Conservation (phyloP, 2,797 vertebrate genomes). For the Rachycentron canadum region DNA sequence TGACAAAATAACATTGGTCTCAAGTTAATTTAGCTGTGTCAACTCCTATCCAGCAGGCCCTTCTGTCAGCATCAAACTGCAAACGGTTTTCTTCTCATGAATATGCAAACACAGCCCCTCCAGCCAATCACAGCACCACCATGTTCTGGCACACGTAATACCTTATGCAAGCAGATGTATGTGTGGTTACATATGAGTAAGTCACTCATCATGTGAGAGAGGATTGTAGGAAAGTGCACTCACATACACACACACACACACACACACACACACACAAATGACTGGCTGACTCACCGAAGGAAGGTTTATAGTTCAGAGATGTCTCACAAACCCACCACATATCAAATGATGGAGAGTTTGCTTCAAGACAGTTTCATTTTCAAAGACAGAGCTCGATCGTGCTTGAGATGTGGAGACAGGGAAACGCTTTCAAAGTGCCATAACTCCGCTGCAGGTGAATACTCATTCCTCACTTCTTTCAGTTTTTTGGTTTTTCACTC, state of each 20-base stretch:
- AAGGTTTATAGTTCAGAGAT: slow-evolving; percentile 49
- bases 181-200: background rate
- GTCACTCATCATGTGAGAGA: background rate
- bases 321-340: slow-evolving; percentile 48
- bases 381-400: slow-evolving; percentile 19
- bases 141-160: slow-evolving; percentile 36
- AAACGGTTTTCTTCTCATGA: slow-evolving; percentile 72
- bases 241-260: background rate
- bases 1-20: slow-evolving; percentile 56
- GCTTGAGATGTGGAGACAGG: slow-evolving; percentile 39
- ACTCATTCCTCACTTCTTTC: slow-evolving; percentile 24
- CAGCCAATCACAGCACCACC: slow-evolving; percentile 62
- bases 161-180: slow-evolving; percentile 16
- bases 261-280: slow-evolving; percentile 10
- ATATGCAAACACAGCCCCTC: slow-evolving; percentile 64
- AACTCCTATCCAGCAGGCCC: slow-evolving; percentile 66
- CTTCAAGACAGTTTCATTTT: slow-evolving; percentile 54
- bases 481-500: slow-evolving; percentile 6
- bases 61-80: slow-evolving; percentile 71
- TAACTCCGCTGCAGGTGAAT: slow-evolving; percentile 34
- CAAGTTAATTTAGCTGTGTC: slow-evolving; percentile 71
- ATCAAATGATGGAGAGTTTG: slow-evolving; percentile 51
- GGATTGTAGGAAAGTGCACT: background rate
- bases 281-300: slow-evolving; percentile 34
- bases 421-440: slow-evolving; percentile 31